Evolutionary conservation across 2,797 vertebrate species (phyloP).

Genomic region (Psittacula echo): DNA sequence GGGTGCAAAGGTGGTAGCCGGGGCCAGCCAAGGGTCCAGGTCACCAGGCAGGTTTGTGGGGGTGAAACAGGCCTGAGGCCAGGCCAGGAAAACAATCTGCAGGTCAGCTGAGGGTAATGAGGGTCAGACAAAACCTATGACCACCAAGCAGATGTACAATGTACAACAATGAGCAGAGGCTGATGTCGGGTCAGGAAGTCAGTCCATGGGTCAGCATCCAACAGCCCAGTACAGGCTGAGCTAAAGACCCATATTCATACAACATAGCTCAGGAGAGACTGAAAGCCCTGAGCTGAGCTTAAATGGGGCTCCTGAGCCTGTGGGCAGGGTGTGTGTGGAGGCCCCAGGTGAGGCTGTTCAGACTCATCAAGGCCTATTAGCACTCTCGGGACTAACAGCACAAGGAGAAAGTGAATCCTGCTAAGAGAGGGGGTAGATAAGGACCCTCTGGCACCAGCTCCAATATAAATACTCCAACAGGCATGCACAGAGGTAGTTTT

Average conservation of each 20-base stretch:
- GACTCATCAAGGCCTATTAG: no score
- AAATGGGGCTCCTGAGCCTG: no score
- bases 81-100: background rate
- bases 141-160: background rate
- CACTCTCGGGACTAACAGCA: background rate
- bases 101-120: background rate
- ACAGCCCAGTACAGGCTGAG: no score
- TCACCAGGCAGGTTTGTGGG: background rate
- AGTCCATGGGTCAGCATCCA: no score
- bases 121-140: background rate
- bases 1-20: background rate
- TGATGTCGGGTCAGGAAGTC: no score
- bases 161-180: no score
- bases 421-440: background rate
- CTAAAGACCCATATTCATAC: no score
- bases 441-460: accelerated
- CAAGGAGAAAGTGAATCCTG: background rate
- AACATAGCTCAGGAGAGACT: no score
- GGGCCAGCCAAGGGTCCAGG: background rate
- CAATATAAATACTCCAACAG: background rate
- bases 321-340: no score
- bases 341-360: no score
- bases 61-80: background rate
- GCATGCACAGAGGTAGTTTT: accelerated
- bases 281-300: no score